Percentiles rank a stretch among this genome's conserved stretches.
Conservation (phyloP, 2,888 invertebrate genomes). For the Acrobasis consociella region DNA sequence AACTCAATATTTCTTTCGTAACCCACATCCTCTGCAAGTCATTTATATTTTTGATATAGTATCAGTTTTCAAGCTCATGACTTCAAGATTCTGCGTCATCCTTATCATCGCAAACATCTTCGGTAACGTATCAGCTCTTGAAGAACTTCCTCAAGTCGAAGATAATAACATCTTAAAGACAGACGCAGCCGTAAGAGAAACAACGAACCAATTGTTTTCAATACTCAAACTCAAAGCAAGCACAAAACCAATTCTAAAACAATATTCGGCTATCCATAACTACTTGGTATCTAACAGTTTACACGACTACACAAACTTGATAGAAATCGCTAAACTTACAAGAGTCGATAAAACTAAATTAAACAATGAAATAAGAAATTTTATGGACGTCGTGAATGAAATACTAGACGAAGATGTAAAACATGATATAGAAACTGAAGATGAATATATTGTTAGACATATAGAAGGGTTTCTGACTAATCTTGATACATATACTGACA, state of each 20-base stretch:
- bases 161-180: slow-evolving; percentile 42
- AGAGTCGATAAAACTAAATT: slow-evolving; percentile 44
- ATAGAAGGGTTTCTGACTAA: slow-evolving; percentile 44
- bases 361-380: slow-evolving; percentile 40
- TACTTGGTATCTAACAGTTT: slow-evolving; percentile 52
- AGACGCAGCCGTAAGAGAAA: slow-evolving; percentile 44
- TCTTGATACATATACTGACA: slow-evolving; percentile 44
- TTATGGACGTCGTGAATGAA: slow-evolving; percentile 53
- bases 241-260: slow-evolving; percentile 41
- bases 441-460: slow-evolving; percentile 39
- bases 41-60: slow-evolving; percentile 34
- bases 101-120: slow-evolving; percentile 5
- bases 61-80: slow-evolving; percentile 19
- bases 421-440: slow-evolving; percentile 32
- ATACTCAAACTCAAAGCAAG: slow-evolving; percentile 42
- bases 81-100: not conserved
- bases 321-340: slow-evolving; percentile 46
- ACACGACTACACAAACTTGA: slow-evolving; percentile 47
- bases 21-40: slow-evolving; percentile 26
- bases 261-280: slow-evolving; percentile 52
- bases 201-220: slow-evolving; percentile 51
- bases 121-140: slow-evolving; percentile 35
- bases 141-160: slow-evolving; percentile 40
- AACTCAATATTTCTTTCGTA: not conserved
- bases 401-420: slow-evolving; percentile 48